phyloP scores from a whole-genome alignment of 2,888 invertebrate genomes.

The Nezara viridula region DNA sequence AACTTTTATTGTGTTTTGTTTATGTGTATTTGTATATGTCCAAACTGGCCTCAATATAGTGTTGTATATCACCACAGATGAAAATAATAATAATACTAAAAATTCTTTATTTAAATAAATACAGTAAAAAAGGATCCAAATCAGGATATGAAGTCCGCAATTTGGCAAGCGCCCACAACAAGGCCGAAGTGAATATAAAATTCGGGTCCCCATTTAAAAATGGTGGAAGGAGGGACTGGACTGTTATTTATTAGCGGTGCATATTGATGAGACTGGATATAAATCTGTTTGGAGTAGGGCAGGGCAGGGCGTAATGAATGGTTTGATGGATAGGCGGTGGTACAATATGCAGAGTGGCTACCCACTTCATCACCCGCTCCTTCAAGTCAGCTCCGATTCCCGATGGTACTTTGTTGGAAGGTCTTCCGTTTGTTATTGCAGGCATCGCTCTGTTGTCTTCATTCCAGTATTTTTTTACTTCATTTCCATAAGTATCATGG shows the following conservation, averaged over 20 bases:
- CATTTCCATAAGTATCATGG: too few species aligned
- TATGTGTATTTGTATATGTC: too few species aligned
- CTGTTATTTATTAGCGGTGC: slow-evolving; percentile 27
- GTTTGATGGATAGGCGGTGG: background rate
- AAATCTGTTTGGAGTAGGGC: slow-evolving; percentile 19
- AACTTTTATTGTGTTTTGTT: too few species aligned
- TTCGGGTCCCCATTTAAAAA: background rate
- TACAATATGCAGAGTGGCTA: slow-evolving; percentile 14
- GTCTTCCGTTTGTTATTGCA: background rate
- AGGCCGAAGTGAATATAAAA: background rate
- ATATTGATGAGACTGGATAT: slow-evolving; percentile 6
- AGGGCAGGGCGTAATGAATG: slow-evolving; percentile 36
- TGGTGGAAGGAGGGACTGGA: background rate
- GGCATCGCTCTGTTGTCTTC: too few species aligned
- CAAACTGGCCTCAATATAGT: too few species aligned
- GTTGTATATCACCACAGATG: too few species aligned
- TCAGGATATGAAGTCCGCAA: background rate
- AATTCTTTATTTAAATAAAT: background rate
- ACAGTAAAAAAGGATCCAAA: background rate
- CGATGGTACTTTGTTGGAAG: background rate
- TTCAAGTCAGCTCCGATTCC: background rate
- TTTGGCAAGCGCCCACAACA: background rate
- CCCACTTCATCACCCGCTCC: background rate
- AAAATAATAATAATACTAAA: too few species aligned
- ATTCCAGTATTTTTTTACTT: too few species aligned